Base-by-base conservation (phyloP, 2,888 invertebrate genomes). In the Epistrophe grossulariae region DNA sequence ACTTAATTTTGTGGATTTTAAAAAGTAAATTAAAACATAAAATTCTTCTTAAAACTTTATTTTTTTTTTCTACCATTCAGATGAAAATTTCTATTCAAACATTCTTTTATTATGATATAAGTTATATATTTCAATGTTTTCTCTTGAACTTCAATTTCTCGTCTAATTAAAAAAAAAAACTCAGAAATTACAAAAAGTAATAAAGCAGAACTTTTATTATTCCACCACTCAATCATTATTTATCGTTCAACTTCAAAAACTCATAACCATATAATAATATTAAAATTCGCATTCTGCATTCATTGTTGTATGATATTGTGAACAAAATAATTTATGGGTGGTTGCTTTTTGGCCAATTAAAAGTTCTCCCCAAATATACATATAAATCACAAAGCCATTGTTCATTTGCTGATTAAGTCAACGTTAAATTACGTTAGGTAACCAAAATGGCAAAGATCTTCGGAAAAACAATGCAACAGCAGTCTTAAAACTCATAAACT, bases 321-420 rank as follows among this genome's bases (percentile, higher is more conserved):
- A 5, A 15, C 50, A n/a, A 45, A 76, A 66, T 68, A 79, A 60
- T 79, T 76, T 59, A 71, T 71, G 68, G 55, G 62, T 52, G 57
- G 19, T 68, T 62, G 60, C 45, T 62, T 40, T 31, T 60, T 64
- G 0, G 19, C 79, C 79, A 84, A 84, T 84, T 84, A 84, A 79
- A 84, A 84, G 55, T 84, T 84, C 17, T 19, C 24, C 35, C n/a
- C 11, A n/a, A 74, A 68, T 73, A 38, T 48, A 73, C 79, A 83
- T 73, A 38, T 48, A 73, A 83, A 83, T 73, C 79, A 70, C 31
- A 70, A 62, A 55, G 48, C 19, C 83, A 70, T 83, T 83, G 83
- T 73, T 71, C 57, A 57, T 76, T 64, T 24, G 55, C 40, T 71
- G 77, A 82, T 82, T 64, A 64, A 82, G 48, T 71, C 55, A n/a